A percentile compares a stretch with the other conserved stretches of the same genome.
phyloP scores from a whole-genome alignment of 2,888 invertebrate species.

The Lepidonotus clava region DNA sequence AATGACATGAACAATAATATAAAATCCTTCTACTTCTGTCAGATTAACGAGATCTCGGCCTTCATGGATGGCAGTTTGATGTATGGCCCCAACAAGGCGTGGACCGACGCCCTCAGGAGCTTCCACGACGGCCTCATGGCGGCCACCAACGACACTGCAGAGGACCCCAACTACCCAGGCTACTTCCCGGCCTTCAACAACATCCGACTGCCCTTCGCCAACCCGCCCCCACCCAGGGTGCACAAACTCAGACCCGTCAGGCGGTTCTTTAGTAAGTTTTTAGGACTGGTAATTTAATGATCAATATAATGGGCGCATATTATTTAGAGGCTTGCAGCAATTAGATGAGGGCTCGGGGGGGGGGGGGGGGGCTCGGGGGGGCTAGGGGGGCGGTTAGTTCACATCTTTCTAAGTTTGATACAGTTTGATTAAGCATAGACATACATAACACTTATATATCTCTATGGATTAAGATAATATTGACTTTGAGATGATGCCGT shows the following conservation, averaged over 20 bases:
- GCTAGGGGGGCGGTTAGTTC: no score
- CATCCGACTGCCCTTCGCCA: constrained; percentile 83
- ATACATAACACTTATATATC: no score
- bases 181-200: constrained; percentile 83
- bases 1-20: no score
- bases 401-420: no score
- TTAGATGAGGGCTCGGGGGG: not conserved
- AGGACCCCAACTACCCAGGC: constrained; percentile 66
- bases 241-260: constrained; percentile 81
- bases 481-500: no score
- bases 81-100: constrained; percentile 84
- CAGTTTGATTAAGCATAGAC: no score
- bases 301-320: no score
- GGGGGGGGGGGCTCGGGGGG: not conserved
- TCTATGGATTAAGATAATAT: no score
- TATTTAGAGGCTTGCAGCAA: no score
- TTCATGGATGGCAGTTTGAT: constrained; percentile 84
- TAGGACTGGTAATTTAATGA: no score
- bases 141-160: constrained; percentile 64
- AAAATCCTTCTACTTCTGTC: constrained; percentile 46
- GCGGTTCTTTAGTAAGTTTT: constrained; percentile 84
- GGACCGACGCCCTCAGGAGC: constrained; percentile 83
- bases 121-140: constrained; percentile 76
- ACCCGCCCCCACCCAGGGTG: constrained; percentile 83
- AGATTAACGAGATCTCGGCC: constrained; percentile 85